These are phyloP conservation scores for Actinernus sp. DNA, from an alignment of 92 coral and sea anemone species.

Conservation along the genomic window DNA sequence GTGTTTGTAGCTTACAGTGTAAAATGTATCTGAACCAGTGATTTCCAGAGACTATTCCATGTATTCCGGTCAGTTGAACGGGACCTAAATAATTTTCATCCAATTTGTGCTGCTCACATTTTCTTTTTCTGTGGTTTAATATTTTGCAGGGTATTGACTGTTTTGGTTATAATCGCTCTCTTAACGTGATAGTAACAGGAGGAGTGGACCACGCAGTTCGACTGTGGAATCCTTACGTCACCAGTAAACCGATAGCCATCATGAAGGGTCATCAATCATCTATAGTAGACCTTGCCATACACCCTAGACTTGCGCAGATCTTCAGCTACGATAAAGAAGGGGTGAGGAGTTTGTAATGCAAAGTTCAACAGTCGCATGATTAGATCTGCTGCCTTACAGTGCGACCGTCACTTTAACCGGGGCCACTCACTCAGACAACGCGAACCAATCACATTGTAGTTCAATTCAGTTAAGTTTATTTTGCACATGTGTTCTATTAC, in stretches of 20 bases:
- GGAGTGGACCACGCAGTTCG: constrained; percentile 98
- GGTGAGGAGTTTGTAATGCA: constrained; percentile 66
- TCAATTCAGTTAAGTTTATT: too few species aligned
- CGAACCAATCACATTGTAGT: too few species aligned
- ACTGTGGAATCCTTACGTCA: constrained; percentile 96
- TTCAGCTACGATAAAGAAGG: constrained; percentile 95
- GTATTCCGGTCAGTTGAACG: background rate
- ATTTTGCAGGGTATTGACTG: constrained; percentile 87
- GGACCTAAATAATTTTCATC: background rate
- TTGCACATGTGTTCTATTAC: too few species aligned
- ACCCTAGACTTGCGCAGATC: constrained; percentile 76
- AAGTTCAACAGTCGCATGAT: too few species aligned
- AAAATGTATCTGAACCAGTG: too few species aligned
- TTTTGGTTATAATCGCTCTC: constrained; percentile 78
- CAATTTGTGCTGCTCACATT: background rate
- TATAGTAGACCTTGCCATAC: constrained; percentile 84
- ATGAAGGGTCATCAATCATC: constrained; percentile 94
- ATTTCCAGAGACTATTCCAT: too few species aligned
- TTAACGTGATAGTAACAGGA: constrained; percentile 89
- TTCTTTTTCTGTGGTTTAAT: background rate
- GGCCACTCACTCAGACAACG: too few species aligned
- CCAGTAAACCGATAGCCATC: constrained; percentile 89
- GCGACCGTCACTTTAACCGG: too few species aligned
- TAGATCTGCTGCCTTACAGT: too few species aligned
- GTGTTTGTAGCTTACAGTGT: too few species aligned